Base-by-base conservation (phyloP, 2,113 vertebrate species). In the Oncorhynchus tshawytscha region DNA sequence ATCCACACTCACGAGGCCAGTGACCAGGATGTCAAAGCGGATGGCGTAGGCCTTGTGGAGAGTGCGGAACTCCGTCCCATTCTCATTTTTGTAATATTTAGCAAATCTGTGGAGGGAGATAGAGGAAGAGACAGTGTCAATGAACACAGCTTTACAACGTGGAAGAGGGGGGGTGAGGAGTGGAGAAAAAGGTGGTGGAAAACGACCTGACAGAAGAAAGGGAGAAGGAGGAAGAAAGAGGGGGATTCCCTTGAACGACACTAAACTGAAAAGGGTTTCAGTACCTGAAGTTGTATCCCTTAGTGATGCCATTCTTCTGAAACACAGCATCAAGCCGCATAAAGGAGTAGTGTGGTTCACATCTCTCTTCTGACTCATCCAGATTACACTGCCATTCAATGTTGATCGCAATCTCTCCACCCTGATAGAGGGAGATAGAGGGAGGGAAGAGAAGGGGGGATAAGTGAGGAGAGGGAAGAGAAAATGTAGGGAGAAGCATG, bases 321-420 rank as follows among this genome's bases (percentile, higher is more conserved):
- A 94, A 95, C 1, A 92, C 87, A 0, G 89, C 74, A 1, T 98
- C 96, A 0, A 98, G 92, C 51, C 95, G 89, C 0, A 94, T 96
- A 89, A 99, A 99, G 68, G 94, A 94, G 81, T 97, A 98, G 0
- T 16, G 87, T 62, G 97, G 97, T n/a, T 93, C 80, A 82, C 97
- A 98, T 1, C 86, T 62, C 0, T 96, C 94, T 89, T 93, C 91
- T 16, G 91, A 70, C 18, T 60, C 78, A 84, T 98, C 97, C 75
- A 99, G 83, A 83, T 99, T 94, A 16, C 97, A 99, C 34, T 94
- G 91, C 97, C 97, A 98, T 76, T 92, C 89, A 16, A 99, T 96
- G 90, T 96, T 97, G 81, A 98, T 97, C 67, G 95, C 96, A 82
- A 98, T 93, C 78, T 97, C 95, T 1, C 96, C 96, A 0, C 97